Percentiles rank a stretch among this genome's conserved stretches.
Conservation (phyloP, 1,140 invertebrate species). For the Aporrectodea caliginosa region DNA sequence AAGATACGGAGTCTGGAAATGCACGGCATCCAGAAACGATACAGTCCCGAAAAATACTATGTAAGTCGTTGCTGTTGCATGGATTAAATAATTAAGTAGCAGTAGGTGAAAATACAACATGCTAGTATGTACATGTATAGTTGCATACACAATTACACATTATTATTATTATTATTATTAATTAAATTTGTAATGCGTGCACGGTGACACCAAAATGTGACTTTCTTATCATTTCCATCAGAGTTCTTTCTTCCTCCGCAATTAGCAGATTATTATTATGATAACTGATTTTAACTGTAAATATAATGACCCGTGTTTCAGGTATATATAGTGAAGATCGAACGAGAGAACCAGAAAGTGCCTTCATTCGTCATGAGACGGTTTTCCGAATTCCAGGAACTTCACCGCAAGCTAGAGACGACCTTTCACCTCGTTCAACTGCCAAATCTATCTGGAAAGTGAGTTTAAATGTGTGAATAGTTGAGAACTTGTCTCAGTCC, state of each 20-base stretch:
- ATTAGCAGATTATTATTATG: too few relatives aligned
- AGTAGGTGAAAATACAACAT: not conserved
- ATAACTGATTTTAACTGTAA: too few relatives aligned
- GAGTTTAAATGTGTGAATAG: slow-evolving; percentile 33
- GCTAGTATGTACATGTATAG: not conserved
- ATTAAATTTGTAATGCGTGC: too few relatives aligned
- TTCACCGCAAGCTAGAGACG: slow-evolving; percentile 88
- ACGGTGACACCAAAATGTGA: too few relatives aligned
- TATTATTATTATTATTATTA: too few relatives aligned
- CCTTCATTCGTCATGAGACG: slow-evolving; percentile 82
- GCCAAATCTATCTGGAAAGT: slow-evolving; percentile 51
- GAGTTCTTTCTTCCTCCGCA: too few relatives aligned
- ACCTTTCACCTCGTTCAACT: slow-evolving; percentile 82
- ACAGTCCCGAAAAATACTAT: slow-evolving; percentile 97
- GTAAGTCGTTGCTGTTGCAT: slow-evolving; percentile 59
- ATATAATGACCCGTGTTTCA: too few relatives aligned
- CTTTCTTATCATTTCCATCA: too few relatives aligned
- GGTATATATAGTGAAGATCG: slow-evolving; percentile 83
- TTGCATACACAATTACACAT: not conserved
- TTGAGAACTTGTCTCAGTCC: too few relatives aligned
- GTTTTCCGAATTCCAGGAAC: slow-evolving; percentile 93
- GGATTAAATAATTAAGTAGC: too few relatives aligned
- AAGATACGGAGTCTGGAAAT: slow-evolving; percentile 80
- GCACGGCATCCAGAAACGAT: slow-evolving; percentile 85
- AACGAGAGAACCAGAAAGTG: slow-evolving; percentile 76